Evolutionary conservation across 2,797 vertebrate species (phyloP).

Genomic region (Holocentrus rufus): DNA sequence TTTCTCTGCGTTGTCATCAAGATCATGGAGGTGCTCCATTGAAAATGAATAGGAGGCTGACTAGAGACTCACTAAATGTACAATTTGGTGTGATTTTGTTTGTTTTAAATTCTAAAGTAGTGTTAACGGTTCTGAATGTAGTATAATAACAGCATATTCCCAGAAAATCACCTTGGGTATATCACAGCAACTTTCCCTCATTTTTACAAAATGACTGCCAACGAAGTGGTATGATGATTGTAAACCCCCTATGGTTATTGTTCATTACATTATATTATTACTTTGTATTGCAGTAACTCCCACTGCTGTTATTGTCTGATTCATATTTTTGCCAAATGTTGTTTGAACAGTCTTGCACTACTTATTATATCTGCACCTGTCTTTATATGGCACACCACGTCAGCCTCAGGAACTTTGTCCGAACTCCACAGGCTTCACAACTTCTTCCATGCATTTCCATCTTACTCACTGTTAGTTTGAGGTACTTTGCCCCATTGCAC

Average conservation of each 20-base stretch:
- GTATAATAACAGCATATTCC: neutral
- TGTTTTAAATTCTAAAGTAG: neutral
- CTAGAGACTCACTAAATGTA: neutral
- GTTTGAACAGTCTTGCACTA: neutral
- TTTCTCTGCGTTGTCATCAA: neutral
- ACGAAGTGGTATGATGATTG: neutral
- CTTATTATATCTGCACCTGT: neutral
- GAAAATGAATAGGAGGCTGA: neutral
- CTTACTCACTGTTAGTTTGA: conserved; percentile 25
- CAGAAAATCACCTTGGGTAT: too few relatives aligned
- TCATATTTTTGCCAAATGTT: neutral
- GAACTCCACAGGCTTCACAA: conserved; percentile 24
- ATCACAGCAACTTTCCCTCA: neutral
- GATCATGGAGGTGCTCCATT: neutral
- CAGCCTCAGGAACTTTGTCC: neutral
- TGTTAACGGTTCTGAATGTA: neutral
- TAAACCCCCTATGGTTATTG: neutral
- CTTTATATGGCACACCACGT: neutral
- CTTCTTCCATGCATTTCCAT: neutral
- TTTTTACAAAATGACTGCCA: neutral
- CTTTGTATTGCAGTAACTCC: neutral
- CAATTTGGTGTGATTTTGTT: too few relatives aligned
- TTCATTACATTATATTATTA: conserved; percentile 1
- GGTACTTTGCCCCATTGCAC: conserved; percentile 14
- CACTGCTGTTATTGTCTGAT: neutral